phyloP scores from a whole-genome alignment of 30 jellyfish, hydroid and myxozoan genomes.

The Turritopsis dohrnii region DNA sequence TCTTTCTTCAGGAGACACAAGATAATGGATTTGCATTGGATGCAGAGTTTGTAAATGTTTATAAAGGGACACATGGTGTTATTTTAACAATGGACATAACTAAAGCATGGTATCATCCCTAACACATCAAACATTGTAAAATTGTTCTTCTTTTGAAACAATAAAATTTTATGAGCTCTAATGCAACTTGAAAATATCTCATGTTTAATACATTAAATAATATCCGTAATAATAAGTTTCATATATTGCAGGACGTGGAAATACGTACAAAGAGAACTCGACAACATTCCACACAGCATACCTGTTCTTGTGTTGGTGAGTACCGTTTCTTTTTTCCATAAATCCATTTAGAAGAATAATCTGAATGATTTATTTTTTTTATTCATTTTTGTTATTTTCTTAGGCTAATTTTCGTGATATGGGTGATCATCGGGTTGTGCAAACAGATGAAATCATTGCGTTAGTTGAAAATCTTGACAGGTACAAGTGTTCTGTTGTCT shows the following conservation, averaged over 20 bases:
- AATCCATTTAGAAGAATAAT: not conserved
- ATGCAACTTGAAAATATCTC: too few species aligned
- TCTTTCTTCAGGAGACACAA: constrained; percentile 22
- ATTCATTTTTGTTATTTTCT: not conserved
- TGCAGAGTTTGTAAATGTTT: constrained; percentile 86
- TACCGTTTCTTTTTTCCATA: not conserved
- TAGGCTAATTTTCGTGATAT: constrained; percentile 89
- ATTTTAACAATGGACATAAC: constrained; percentile 71
- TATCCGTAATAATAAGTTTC: too few species aligned
- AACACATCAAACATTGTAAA: too few species aligned
- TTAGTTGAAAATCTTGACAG: constrained; percentile 69
- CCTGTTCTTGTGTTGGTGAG: constrained; percentile 86
- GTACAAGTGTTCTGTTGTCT: constrained; percentile 13
- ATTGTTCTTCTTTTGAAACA: too few species aligned
- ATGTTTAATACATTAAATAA: too few species aligned
- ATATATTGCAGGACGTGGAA: constrained; percentile 55
- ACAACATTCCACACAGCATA: constrained; percentile 55
- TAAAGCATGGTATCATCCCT: constrained; percentile 55
- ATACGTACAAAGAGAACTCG: constrained; percentile 7
- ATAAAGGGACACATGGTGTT: constrained; percentile 95
- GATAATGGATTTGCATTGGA: constrained; percentile 62
- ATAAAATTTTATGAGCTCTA: too few species aligned
- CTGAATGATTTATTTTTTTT: not conserved
- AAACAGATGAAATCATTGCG: constrained; percentile 47
- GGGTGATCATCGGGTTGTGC: constrained; percentile 86